phyloP scores from a whole-genome alignment of 2,888 invertebrate species.

The Mesorhabditis belari region DNA sequence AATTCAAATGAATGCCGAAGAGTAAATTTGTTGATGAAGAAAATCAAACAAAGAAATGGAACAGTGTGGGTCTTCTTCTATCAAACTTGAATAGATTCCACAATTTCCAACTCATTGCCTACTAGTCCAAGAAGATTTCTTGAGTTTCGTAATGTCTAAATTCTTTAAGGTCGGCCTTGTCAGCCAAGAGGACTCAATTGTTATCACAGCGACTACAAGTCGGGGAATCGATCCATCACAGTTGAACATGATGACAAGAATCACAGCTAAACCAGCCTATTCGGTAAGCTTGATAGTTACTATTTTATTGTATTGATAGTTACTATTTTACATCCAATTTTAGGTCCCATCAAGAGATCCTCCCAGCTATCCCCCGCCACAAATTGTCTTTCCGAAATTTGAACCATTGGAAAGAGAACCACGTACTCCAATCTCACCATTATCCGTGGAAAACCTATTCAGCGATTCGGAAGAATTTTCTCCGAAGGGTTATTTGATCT shows the following conservation, averaged over 20 bases:
- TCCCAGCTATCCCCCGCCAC: neutral
- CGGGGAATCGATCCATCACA: neutral
- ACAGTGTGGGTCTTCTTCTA: too few species aligned
- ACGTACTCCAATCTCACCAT: neutral
- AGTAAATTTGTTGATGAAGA: too few species aligned
- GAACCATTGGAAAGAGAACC: neutral
- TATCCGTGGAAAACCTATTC: neutral
- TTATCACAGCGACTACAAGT: neutral
- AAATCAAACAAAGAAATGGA: too few species aligned
- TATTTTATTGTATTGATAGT: neutral
- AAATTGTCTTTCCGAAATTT: neutral
- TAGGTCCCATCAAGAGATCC: neutral
- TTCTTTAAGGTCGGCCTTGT: neutral
- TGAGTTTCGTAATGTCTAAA: neutral
- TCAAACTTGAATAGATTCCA: too few species aligned
- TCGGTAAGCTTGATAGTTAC: neutral
- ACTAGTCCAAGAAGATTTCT: too few species aligned
- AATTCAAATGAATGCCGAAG: too few species aligned
- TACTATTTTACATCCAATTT: neutral
- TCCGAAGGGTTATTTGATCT: neutral
- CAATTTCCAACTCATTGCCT: too few species aligned
- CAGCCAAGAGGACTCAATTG: neutral
- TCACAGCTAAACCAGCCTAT: neutral
- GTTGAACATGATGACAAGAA: neutral
- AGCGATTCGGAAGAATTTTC: neutral